Conservation (phyloP, 2,888 invertebrate species). For the Leucoptera coffeella region DNA sequence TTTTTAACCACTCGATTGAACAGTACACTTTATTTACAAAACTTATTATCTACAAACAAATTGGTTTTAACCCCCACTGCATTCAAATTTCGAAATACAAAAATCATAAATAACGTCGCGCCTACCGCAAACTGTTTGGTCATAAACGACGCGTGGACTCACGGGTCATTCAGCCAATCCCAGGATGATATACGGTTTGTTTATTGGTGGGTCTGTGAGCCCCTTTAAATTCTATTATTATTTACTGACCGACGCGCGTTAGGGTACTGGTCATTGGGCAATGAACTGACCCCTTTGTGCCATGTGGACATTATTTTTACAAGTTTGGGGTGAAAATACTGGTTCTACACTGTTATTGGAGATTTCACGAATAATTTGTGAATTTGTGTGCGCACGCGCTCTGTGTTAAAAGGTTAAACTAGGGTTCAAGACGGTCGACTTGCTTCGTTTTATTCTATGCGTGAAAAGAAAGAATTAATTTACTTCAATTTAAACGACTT, state of each 20-base stretch:
- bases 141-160: slow-evolving; percentile 45
- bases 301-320: slow-evolving; percentile 46
- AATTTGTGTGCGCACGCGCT: slow-evolving; percentile 33
- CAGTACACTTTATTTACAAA: too few species aligned
- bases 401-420: slow-evolving; percentile 28
- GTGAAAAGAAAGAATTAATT: too few species aligned
- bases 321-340: slow-evolving; percentile 22
- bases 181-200: slow-evolving; percentile 52
- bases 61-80: too few species aligned
- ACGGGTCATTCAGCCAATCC: slow-evolving; percentile 49
- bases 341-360: slow-evolving; percentile 23
- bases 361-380: slow-evolving; percentile 49
- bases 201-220: slow-evolving; percentile 46
- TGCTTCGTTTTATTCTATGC: too few species aligned
- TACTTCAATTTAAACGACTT: too few species aligned
- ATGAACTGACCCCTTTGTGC: slow-evolving; percentile 31
- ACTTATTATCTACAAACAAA: too few species aligned
- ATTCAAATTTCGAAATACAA: too few species aligned
- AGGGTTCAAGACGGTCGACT: too few species aligned
- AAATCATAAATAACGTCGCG: slow-evolving; percentile 31
- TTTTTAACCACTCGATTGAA: too few species aligned
- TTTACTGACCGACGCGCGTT: slow-evolving; percentile 34
- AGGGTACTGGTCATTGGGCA: slow-evolving; percentile 40
- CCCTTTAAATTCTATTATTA: slow-evolving; percentile 44
- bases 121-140: slow-evolving; percentile 49